These are phyloP conservation scores for Leucoraja erinaceus DNA, from an alignment of 2,113 vertebrate genomes.

Conservation along the genomic window DNA sequence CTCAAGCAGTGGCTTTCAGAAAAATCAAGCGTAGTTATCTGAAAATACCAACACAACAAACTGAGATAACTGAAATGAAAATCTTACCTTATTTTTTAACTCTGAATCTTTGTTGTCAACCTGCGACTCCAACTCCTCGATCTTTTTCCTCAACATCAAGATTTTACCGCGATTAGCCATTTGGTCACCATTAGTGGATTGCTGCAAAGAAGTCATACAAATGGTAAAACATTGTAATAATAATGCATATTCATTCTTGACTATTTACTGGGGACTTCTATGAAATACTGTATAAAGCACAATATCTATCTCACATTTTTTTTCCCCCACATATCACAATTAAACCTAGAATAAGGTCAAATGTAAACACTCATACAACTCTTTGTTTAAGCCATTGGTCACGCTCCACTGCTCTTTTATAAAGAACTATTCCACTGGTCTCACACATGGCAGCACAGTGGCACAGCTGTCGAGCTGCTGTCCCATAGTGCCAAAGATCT, in stretches of 20 bases:
- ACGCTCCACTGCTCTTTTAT: background rate
- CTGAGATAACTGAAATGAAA: background rate
- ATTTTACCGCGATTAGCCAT: conserved; percentile 71
- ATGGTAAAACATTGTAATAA: background rate
- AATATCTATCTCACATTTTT: background rate
- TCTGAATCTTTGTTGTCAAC: conserved; percentile 62
- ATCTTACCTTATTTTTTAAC: conserved; percentile 60
- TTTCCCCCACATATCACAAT: background rate
- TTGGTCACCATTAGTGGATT: conserved; percentile 59
- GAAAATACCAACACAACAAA: background rate
- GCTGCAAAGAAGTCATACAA: conserved; percentile 41
- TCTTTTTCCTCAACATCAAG: conserved; percentile 70
- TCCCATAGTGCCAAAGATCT: no score
- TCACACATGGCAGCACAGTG: no score
- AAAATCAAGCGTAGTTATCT: background rate
- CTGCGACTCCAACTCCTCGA: conserved; percentile 74
- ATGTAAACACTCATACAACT: background rate
- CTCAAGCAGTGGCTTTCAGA: background rate
- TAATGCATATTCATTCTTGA: background rate
- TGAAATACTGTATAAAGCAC: background rate
- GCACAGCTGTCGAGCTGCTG: no score
- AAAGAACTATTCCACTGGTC: background rate
- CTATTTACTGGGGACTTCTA: background rate
- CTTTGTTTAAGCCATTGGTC: no score
- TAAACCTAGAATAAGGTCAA: background rate